phyloP scores from a whole-genome alignment of 30 jellyfish, hydroid and myxozoan genomes.

The Cassiopea xamachana region DNA sequence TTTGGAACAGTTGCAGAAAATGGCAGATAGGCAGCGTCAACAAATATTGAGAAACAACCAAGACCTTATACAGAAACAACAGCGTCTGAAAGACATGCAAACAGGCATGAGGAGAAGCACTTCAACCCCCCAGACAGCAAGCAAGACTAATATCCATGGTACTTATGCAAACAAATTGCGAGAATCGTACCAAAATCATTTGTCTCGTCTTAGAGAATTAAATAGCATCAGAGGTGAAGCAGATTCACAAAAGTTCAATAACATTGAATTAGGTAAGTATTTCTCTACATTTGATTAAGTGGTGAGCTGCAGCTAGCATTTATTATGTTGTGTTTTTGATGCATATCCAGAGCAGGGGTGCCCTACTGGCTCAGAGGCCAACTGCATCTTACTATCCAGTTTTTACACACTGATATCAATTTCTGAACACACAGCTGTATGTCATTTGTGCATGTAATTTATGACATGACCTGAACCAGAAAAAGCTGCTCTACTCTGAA shows the following conservation, averaged over 20 bases:
- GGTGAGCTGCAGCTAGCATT: no score
- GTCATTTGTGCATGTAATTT: no score
- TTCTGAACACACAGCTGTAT: no score
- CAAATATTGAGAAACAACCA: constrained; percentile 86
- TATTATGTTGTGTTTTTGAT: no score
- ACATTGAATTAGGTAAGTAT: constrained; percentile 81
- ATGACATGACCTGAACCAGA: no score
- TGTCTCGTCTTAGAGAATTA: constrained; percentile 77
- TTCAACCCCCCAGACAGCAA: constrained; percentile 43
- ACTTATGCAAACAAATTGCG: constrained; percentile 85
- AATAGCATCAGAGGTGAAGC: constrained; percentile 72
- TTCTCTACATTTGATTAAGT: no score
- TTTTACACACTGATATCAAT: no score
- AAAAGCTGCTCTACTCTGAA: no score
- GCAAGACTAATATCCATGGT: constrained; percentile 71
- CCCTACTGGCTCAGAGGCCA: no score
- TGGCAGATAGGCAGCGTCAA: constrained; percentile 95
- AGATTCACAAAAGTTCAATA: constrained; percentile 77
- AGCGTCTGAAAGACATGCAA: constrained; percentile 89
- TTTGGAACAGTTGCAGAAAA: constrained; percentile 84
- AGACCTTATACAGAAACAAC: constrained; percentile 88
- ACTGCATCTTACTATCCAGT: no score
- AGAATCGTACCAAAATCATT: constrained; percentile 83
- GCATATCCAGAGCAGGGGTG: no score
- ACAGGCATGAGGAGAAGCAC: constrained; percentile 60